Conservation (phyloP, 2,797 vertebrate genomes). For the Anabacerthia variegaticeps region DNA sequence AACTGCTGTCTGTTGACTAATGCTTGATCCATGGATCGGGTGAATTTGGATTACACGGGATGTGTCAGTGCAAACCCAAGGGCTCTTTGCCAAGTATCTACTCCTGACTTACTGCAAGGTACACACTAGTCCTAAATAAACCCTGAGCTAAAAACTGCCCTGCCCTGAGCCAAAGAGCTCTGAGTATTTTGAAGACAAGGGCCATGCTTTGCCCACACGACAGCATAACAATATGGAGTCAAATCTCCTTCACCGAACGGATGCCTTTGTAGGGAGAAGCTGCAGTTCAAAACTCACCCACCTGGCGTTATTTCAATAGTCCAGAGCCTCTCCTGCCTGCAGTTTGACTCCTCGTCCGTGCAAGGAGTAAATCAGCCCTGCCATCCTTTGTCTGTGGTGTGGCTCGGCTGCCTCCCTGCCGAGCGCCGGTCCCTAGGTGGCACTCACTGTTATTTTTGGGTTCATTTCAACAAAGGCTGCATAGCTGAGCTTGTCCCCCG, state of each 20-base stretch:
- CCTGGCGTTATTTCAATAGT: not conserved
- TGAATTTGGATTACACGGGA: not conserved
- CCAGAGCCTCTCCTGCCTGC: not conserved
- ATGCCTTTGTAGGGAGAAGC: not conserved
- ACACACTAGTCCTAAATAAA: not conserved
- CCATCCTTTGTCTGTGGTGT: not conserved
- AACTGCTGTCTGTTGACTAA: not conserved
- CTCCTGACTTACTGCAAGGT: not conserved
- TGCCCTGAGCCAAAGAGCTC: not conserved
- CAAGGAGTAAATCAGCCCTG: not conserved
- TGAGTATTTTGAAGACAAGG: not conserved
- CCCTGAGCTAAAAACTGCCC: not conserved
- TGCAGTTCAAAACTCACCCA: not conserved
- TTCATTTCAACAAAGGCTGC: slow-evolving; percentile 13
- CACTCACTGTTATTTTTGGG: slow-evolving; percentile 28
- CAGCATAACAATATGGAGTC: fast-evolving
- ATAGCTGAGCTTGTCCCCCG: not conserved
- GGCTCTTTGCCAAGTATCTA: fast-evolving
- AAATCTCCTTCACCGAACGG: not conserved
- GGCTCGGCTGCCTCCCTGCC: slow-evolving; percentile 6
- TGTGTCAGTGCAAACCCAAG: not conserved
- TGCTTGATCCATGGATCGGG: not conserved
- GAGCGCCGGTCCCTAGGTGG: slow-evolving; percentile 1
- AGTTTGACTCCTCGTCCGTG: not conserved
- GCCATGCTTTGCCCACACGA: not conserved